phyloP scores from a whole-genome alignment of 2,888 invertebrate species.

The Acrocyrtus sp. region DNA sequence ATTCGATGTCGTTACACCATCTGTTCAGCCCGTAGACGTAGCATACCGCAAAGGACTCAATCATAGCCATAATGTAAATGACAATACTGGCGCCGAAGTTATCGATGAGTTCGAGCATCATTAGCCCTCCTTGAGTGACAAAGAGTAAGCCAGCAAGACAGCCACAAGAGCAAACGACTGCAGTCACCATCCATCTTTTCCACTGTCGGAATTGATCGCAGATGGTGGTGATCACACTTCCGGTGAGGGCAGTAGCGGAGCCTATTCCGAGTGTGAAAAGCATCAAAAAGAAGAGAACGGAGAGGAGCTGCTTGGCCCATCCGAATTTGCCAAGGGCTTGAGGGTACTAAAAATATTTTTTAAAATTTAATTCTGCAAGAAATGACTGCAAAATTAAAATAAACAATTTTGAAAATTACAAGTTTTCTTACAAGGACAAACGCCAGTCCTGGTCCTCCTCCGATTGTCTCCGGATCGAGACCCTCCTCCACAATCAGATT shows the following conservation, averaged over 20 bases:
- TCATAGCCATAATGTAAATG: slow-evolving; percentile 71
- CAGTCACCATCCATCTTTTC: slow-evolving; percentile 73
- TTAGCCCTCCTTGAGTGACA: slow-evolving; percentile 74
- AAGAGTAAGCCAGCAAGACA: slow-evolving; percentile 77
- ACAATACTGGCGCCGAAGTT: slow-evolving; percentile 74
- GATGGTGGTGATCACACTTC: slow-evolving; percentile 75
- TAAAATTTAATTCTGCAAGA: no score
- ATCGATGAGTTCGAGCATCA: slow-evolving; percentile 72
- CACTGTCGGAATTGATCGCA: slow-evolving; percentile 75
- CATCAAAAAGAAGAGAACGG: slow-evolving; percentile 87
- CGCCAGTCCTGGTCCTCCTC: slow-evolving; percentile 80
- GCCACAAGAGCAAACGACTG: slow-evolving; percentile 70
- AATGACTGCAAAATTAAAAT: not conserved
- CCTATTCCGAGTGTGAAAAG: slow-evolving; percentile 82
- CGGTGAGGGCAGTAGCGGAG: slow-evolving; percentile 77
- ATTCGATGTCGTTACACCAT: slow-evolving; percentile 63
- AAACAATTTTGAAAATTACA: not conserved
- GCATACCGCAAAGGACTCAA: slow-evolving; percentile 70
- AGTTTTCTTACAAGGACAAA: slow-evolving; percentile 74
- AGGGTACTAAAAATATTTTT: slow-evolving; percentile 72
- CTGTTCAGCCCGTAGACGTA: slow-evolving; percentile 71
- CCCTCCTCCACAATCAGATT: slow-evolving; percentile 74
- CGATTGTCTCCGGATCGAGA: slow-evolving; percentile 73
- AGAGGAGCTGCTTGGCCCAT: slow-evolving; percentile 79
- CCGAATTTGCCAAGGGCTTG: slow-evolving; percentile 82